Evolutionary conservation across 2,888 invertebrate species (phyloP).

Genomic region (Apamea sordens): DNA sequence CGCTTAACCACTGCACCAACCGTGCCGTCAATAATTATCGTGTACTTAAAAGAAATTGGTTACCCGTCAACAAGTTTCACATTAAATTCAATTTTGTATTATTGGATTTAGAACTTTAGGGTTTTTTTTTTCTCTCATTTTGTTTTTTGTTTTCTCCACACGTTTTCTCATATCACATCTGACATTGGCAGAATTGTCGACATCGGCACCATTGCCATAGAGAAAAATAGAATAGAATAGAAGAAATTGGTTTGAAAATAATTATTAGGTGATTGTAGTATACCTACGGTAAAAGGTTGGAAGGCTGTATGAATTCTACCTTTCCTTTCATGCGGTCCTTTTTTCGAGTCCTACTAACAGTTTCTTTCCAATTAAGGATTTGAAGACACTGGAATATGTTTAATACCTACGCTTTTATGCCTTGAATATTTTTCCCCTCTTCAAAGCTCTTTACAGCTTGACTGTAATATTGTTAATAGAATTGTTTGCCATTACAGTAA

Average conservation of each 20-base stretch:
- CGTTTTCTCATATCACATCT: too few species aligned
- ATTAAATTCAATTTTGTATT: too few species aligned
- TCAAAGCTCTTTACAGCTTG: neutral
- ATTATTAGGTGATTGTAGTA: conserved; percentile 24
- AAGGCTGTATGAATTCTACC: conserved; percentile 1
- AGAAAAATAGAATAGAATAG: too few species aligned
- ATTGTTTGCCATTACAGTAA: conserved; percentile 19
- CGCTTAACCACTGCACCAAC: too few species aligned
- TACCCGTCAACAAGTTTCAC: too few species aligned
- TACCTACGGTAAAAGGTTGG: neutral
- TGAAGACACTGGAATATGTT: conserved; percentile 10
- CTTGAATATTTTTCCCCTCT: neutral
- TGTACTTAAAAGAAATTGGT: conserved; percentile 30
- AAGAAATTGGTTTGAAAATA: conserved; percentile 25
- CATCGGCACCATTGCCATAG: too few species aligned
- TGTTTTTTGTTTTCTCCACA: too few species aligned
- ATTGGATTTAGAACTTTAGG: too few species aligned
- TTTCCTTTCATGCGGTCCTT: conserved; percentile 16
- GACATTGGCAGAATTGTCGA: too few species aligned
- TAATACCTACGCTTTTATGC: too few species aligned
- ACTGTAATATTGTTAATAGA: conserved; percentile 1
- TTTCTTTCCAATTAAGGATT: conserved; percentile 28
- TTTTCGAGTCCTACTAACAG: conserved; percentile 2
- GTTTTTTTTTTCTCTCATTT: too few species aligned
- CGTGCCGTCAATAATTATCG: too few species aligned